These are phyloP conservation scores for Manis crassicaudata DNA, from an alignment of 2,797 vertebrate species.

Conservation along the genomic window DNA sequence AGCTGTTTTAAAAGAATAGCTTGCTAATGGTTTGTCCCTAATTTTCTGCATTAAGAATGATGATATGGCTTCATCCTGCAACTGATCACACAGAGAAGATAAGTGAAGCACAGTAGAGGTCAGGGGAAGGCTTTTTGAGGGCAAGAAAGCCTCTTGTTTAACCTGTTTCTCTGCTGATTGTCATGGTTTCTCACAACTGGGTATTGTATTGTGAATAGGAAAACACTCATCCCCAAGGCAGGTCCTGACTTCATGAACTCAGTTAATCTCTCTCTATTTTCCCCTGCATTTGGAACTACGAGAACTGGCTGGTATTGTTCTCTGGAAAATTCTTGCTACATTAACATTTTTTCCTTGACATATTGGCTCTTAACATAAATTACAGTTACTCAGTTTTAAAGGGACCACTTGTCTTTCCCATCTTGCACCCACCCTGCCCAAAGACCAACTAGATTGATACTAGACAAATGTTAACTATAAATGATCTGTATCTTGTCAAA, in stretches of 20 bases:
- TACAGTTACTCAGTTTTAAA: not conserved
- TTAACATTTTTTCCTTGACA: not conserved
- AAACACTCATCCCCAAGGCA: not conserved
- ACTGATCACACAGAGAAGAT: not conserved
- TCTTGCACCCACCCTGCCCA: not conserved
- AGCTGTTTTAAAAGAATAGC: constrained; percentile 38
- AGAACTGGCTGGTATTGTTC: not conserved
- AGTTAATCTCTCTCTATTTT: not conserved
- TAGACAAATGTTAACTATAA: not conserved
- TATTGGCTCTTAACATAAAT: not conserved
- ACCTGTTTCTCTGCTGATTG: constrained; percentile 2
- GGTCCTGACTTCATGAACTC: not conserved
- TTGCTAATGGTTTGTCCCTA: constrained; percentile 6
- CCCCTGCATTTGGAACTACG: not conserved
- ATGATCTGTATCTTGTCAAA: not conserved
- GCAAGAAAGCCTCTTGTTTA: not conserved
- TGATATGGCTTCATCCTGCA: not conserved
- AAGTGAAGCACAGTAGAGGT: not conserved
- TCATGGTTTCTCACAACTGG: not conserved
- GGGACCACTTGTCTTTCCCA: not conserved
- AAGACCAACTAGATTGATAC: not conserved
- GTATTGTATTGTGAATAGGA: not conserved
- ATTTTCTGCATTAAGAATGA: constrained; percentile 29
- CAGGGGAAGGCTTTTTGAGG: not conserved
- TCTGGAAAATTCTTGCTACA: not conserved